These are phyloP conservation scores for Eleutherodactylus coqui DNA, from an alignment of 2,797 vertebrate species.

Conservation along the genomic window DNA sequence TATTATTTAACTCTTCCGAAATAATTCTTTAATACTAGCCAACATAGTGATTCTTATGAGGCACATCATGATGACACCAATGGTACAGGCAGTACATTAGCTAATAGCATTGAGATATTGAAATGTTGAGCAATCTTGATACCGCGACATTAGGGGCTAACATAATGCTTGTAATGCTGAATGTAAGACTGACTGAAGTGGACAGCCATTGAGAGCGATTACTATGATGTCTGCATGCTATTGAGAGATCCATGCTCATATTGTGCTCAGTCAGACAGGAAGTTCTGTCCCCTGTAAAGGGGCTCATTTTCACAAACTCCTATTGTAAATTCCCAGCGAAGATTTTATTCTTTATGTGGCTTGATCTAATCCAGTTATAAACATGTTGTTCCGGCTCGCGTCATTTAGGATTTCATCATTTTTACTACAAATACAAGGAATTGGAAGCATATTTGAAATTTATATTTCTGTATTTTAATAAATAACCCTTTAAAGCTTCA, in stretches of 20 bases:
- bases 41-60: not conserved
- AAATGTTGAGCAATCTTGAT: not conserved
- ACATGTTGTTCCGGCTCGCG: not conserved
- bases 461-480: too few relatives aligned
- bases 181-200: not conserved
- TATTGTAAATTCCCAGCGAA: constrained; percentile 1
- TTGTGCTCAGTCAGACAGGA: not conserved
- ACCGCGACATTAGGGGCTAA: not conserved
- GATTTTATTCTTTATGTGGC: not conserved
- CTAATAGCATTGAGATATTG: not conserved
- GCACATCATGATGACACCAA: not conserved
- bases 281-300: not conserved
- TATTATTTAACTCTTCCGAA: not conserved
- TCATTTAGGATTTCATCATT: not conserved
- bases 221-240: not conserved
- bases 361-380: not conserved
- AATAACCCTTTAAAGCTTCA: too few relatives aligned
- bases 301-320: not conserved
- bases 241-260: not conserved
- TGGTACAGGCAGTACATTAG: not conserved
- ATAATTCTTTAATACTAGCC: not conserved
- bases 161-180: not conserved
- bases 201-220: not conserved
- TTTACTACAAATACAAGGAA: not conserved
- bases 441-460: not conserved